These are phyloP conservation scores for Lycaena phlaeas DNA, from an alignment of 2,888 invertebrate species.

Conservation along the genomic window DNA sequence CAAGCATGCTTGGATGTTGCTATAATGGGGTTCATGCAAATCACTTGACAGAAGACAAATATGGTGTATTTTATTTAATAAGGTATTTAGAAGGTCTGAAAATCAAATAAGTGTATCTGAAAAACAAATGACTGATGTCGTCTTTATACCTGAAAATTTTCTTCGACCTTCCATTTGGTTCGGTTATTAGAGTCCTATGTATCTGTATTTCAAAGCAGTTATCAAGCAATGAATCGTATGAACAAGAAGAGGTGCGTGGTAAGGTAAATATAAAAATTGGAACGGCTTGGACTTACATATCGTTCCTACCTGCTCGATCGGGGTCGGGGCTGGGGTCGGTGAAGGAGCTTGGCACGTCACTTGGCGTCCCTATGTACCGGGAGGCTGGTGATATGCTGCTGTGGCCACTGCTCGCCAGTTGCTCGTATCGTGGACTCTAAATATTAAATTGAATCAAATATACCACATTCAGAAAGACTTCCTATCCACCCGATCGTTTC, in stretches of 20 bases:
- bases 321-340: constrained; percentile 57
- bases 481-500: too few species aligned
- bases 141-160: constrained; percentile 7
- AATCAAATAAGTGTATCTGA: not conserved
- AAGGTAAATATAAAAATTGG: constrained; percentile 55
- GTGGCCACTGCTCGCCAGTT: constrained; percentile 60
- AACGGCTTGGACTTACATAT: constrained; percentile 70
- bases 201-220: constrained; percentile 10
- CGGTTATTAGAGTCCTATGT: constrained; percentile 2
- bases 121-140: not conserved
- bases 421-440: constrained; percentile 67
- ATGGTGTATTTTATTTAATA: not conserved
- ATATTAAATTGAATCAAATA: too few species aligned
- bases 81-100: not conserved
- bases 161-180: not conserved
- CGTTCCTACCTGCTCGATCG: constrained; percentile 70
- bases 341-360: constrained; percentile 53
- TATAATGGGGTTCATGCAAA: constrained; percentile 24
- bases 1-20: constrained; percentile 24
- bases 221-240: constrained; percentile 6
- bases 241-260: constrained; percentile 22
- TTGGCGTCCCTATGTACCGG: constrained; percentile 52
- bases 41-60: constrained; percentile 6
- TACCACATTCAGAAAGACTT: too few species aligned
- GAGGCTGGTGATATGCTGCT: constrained; percentile 60